phyloP scores from a whole-genome alignment of 2,797 vertebrate species.

The Chrysolophus pictus region DNA sequence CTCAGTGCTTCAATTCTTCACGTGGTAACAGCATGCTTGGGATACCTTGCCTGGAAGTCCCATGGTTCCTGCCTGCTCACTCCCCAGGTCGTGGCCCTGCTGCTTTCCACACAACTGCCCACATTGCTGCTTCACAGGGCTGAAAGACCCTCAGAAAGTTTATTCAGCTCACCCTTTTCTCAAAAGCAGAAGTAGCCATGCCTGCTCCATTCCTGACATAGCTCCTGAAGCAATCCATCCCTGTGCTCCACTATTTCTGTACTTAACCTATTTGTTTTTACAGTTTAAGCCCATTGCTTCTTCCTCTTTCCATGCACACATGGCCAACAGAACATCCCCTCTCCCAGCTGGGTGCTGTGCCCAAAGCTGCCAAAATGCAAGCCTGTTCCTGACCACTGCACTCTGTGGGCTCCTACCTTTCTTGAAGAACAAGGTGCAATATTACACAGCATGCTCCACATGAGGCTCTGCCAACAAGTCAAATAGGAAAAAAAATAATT shows the following conservation, averaged over 20 bases:
- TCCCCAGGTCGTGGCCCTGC: not conserved
- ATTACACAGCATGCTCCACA: not conserved
- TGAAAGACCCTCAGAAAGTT: not conserved
- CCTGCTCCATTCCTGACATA: not conserved
- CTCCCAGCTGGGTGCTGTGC: not conserved
- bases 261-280: not conserved
- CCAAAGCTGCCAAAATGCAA: fast-evolving
- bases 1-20: not conserved
- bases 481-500: constrained; percentile 9
- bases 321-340: not conserved
- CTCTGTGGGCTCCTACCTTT: not conserved
- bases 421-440: not conserved
- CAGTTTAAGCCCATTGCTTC: not conserved
- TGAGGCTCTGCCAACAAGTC: not conserved
- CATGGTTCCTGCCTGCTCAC: not conserved
- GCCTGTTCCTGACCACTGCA: not conserved
- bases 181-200: not conserved
- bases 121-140: not conserved
- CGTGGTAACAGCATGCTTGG: not conserved
- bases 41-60: not conserved
- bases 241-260: not conserved
- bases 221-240: not conserved
- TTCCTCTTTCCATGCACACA: not conserved
- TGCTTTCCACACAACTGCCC: not conserved
- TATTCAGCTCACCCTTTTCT: not conserved